Percentiles rank a stretch among this genome's conserved stretches.
Evolutionary conservation across 2,797 vertebrate species (phyloP).

Genomic region (Salarias fasciatus): DNA sequence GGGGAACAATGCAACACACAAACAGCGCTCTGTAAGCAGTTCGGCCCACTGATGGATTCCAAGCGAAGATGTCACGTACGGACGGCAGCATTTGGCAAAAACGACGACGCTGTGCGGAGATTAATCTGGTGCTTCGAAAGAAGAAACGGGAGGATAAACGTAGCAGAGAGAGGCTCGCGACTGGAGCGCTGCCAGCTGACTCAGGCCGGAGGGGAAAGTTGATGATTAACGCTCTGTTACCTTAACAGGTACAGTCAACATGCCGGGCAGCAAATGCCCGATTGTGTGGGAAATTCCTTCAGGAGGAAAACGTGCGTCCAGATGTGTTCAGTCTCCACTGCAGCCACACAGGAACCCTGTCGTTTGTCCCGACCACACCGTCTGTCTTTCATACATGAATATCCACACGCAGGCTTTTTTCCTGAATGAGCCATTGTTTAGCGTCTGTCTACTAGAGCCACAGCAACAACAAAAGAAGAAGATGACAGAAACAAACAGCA

Average conservation of each 20-base stretch:
- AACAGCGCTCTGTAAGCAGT: slow-evolving; percentile 59
- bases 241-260: not conserved
- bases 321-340: slow-evolving; percentile 35
- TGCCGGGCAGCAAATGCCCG: not conserved
- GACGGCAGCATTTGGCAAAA: not conserved
- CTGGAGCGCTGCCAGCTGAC: slow-evolving; percentile 26
- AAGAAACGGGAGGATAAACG: slow-evolving; percentile 23
- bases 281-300: not conserved
- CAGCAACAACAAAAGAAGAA: slow-evolving; percentile 46
- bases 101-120: slow-evolving; percentile 39
- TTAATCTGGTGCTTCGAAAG: slow-evolving; percentile 13
- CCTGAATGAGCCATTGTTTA: slow-evolving; percentile 68
- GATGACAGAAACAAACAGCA: slow-evolving; percentile 57
- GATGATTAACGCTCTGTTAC: slow-evolving; percentile 38
- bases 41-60: slow-evolving; percentile 71
- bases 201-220: slow-evolving; percentile 14
- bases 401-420: slow-evolving; percentile 31
- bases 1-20: slow-evolving; percentile 64
- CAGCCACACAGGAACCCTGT: slow-evolving; percentile 35
- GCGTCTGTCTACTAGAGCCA: slow-evolving; percentile 14
- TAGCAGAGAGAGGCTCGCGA: slow-evolving; percentile 6
- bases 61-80: slow-evolving; percentile 61
- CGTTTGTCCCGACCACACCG: slow-evolving; percentile 43
- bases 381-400: slow-evolving; percentile 23
- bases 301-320: slow-evolving; percentile 19